phyloP scores from a whole-genome alignment of 2,113 vertebrate species.

The Pedionomus torquatus region DNA sequence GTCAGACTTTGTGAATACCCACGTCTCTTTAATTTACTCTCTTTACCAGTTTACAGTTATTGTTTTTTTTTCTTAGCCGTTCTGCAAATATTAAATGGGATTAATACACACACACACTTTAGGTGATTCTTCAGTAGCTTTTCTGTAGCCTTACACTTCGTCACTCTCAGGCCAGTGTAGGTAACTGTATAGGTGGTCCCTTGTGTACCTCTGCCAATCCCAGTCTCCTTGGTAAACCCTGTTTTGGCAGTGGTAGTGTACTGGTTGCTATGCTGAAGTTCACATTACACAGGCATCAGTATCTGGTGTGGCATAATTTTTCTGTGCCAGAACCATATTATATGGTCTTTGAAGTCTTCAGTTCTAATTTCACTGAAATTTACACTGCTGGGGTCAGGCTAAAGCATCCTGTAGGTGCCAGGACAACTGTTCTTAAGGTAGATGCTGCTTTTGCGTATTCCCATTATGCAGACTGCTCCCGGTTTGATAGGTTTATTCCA shows the following conservation, averaged over 20 bases:
- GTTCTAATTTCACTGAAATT: neutral
- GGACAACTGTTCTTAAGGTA: neutral
- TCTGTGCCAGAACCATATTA: neutral
- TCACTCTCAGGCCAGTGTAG: neutral
- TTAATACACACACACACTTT: neutral
- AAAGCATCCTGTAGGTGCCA: neutral
- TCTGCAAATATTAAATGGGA: neutral
- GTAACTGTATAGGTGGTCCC: neutral
- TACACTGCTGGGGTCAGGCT: neutral
- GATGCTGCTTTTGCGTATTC: neutral
- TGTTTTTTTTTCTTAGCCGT: neutral
- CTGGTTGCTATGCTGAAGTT: neutral
- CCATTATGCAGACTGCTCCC: neutral
- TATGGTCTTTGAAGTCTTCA: neutral
- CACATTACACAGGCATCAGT: neutral
- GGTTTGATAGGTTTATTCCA: neutral
- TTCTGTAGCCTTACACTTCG: neutral
- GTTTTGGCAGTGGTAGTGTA: neutral
- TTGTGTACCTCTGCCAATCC: rapidly evolving
- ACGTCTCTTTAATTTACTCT: neutral
- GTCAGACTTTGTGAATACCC: neutral
- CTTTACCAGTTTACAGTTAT: neutral
- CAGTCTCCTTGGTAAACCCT: neutral
- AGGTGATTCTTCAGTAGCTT: neutral
- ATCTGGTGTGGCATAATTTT: neutral